phyloP scores from a whole-genome alignment of 2,113 vertebrate species.

The Dicerorhinus sumatrensis region DNA sequence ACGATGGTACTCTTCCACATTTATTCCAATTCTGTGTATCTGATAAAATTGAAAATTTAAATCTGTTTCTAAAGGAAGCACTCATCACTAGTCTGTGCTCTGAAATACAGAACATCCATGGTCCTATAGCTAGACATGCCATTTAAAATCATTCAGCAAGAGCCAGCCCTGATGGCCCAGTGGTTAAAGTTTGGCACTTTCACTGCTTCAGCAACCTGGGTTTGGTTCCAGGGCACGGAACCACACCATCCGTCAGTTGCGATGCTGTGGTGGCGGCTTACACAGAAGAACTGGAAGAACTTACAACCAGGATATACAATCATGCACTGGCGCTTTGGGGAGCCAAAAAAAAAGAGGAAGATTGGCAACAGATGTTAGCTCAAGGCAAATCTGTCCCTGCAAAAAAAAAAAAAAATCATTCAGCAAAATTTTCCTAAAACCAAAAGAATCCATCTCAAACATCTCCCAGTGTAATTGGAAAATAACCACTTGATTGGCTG shows the following conservation, averaged over 20 bases:
- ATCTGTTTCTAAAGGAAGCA: neutral
- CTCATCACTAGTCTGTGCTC: neutral
- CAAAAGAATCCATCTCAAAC: neutral
- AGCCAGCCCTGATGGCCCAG: neutral
- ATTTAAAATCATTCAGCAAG: neutral
- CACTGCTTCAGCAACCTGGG: no score
- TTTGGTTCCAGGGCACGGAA: no score
- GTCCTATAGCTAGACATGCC: neutral
- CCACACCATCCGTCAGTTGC: no score
- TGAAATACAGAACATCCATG: neutral
- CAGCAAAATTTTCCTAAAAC: neutral
- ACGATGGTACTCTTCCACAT: neutral
- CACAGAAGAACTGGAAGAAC: no score
- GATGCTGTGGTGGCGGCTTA: no score
- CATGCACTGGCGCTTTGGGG: no score
- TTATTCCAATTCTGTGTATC: neutral
- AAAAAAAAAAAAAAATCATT: neutral
- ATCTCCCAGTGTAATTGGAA: neutral
- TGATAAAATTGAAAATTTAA: conserved; percentile 1
- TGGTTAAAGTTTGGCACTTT: no score
- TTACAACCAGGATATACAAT: no score
- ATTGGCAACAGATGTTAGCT: no score
- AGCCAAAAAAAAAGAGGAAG: no score
- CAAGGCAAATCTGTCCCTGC: no score
- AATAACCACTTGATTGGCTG: neutral